These are phyloP conservation scores for Pituophis catenifer DNA, from an alignment of 2,113 vertebrate species.

Conservation along the genomic window DNA sequence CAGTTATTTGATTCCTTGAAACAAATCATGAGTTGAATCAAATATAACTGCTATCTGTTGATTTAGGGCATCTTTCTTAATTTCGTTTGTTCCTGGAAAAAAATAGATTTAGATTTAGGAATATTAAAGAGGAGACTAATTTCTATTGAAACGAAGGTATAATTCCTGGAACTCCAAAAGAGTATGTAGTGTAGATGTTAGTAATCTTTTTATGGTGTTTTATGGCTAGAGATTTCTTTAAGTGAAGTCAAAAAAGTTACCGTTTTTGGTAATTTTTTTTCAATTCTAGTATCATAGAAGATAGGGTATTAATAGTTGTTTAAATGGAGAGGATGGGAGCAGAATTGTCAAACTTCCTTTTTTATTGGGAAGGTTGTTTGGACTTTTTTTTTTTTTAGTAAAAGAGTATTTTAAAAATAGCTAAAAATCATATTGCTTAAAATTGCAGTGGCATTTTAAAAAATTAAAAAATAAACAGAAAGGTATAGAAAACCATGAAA, in stretches of 20 bases:
- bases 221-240: not conserved
- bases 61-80: not conserved
- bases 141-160: not conserved
- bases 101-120: not conserved
- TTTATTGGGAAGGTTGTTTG: not conserved
- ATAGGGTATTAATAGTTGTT: not conserved
- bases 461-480: not conserved
- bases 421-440: not conserved
- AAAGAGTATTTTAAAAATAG: not conserved
- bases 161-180: not conserved
- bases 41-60: not conserved
- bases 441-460: not conserved
- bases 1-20: not conserved
- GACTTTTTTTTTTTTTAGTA: not conserved
- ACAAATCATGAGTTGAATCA: not conserved
- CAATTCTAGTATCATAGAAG: not conserved
- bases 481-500: not conserved
- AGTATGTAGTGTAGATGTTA: not conserved
- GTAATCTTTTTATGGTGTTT: not conserved
- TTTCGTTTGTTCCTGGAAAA: not conserved
- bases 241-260: not conserved
- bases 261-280: not conserved
- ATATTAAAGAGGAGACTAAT: not conserved
- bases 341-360: not conserved
- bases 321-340: not conserved